phyloP scores from a whole-genome alignment of 1,140 invertebrate species.

The Temnothorax curvispinosus region DNA sequence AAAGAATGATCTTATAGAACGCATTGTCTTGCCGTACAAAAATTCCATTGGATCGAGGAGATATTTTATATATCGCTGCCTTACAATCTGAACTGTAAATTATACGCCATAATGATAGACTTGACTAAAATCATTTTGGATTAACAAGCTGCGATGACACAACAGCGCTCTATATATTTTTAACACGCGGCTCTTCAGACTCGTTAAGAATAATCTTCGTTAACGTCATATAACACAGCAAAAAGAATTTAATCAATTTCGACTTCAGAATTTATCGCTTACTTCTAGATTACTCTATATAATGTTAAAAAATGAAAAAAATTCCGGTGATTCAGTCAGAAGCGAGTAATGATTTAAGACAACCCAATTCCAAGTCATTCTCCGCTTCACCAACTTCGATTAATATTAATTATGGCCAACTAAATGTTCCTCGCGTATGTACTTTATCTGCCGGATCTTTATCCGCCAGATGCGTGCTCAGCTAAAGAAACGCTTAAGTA shows the following conservation, averaged over 20 bases:
- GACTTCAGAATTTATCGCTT: neutral
- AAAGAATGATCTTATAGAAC: slow-evolving; percentile 1
- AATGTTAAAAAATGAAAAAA: neutral
- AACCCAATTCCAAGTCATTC: slow-evolving; percentile 14
- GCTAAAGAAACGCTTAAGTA: neutral
- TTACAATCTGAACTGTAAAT: neutral
- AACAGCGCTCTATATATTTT: neutral
- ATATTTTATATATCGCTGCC: neutral
- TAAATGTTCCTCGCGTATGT: neutral
- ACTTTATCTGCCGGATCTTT: neutral
- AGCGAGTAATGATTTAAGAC: neutral
- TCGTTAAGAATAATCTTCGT: neutral
- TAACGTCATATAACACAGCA: neutral
- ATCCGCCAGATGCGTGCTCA: neutral
- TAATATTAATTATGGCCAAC: slow-evolving; percentile 33
- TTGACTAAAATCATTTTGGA: neutral
- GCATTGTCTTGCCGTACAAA: neutral
- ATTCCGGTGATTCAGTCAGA: neutral
- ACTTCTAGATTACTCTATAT: neutral
- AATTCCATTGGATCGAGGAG: neutral
- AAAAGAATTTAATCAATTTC: neutral
- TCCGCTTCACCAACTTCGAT: neutral
- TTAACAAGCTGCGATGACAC: neutral
- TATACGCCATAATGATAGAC: neutral
- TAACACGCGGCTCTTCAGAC: neutral